A percentile compares a stretch with the other conserved stretches of the same genome.
phyloP scores from a whole-genome alignment of 1,140 invertebrate genomes.

The Formica exsecta region DNA sequence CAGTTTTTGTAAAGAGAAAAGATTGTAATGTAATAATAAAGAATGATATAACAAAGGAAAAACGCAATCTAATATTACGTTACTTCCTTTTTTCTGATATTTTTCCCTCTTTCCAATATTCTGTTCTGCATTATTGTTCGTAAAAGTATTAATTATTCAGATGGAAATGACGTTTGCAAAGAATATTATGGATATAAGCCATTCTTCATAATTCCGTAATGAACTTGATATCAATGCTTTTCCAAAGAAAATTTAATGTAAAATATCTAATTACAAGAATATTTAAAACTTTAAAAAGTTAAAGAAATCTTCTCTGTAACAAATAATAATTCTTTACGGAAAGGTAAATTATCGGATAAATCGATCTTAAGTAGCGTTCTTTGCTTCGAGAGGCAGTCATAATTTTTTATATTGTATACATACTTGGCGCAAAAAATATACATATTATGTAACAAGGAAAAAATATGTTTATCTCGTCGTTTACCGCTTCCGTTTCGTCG shows the following conservation, averaged over 20 bases:
- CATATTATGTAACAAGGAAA: neutral
- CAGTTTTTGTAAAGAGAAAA: slow-evolving; percentile 53
- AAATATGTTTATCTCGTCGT: slow-evolving; percentile 31
- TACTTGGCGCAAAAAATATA: slow-evolving; percentile 27
- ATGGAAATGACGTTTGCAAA: slow-evolving; percentile 46
- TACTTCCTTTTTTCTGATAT: slow-evolving; percentile 15
- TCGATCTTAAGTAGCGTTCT: slow-evolving; percentile 37
- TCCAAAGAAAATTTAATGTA: slow-evolving; percentile 18
- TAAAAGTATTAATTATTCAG: slow-evolving; percentile 42
- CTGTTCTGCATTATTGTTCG: slow-evolving; percentile 41
- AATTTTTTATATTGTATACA: slow-evolving; percentile 28
- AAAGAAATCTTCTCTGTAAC: neutral
- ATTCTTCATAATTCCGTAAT: slow-evolving; percentile 49
- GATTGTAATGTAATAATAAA: slow-evolving; percentile 47
- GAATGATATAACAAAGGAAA: slow-evolving; percentile 29
- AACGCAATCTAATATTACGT: slow-evolving; percentile 11
- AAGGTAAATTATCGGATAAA: slow-evolving; percentile 32
- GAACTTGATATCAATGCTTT: slow-evolving; percentile 9
- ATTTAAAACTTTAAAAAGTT: slow-evolving; percentile 26
- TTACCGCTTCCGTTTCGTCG: neutral
- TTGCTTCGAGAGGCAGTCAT: slow-evolving; percentile 10
- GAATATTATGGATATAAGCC: slow-evolving; percentile 20
- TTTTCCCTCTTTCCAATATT: neutral
- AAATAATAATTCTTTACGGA: slow-evolving; percentile 51
- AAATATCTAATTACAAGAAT: slow-evolving; percentile 22